Evolutionary conservation across 2,797 vertebrate species (phyloP).

Genomic region (Salarias fasciatus): DNA sequence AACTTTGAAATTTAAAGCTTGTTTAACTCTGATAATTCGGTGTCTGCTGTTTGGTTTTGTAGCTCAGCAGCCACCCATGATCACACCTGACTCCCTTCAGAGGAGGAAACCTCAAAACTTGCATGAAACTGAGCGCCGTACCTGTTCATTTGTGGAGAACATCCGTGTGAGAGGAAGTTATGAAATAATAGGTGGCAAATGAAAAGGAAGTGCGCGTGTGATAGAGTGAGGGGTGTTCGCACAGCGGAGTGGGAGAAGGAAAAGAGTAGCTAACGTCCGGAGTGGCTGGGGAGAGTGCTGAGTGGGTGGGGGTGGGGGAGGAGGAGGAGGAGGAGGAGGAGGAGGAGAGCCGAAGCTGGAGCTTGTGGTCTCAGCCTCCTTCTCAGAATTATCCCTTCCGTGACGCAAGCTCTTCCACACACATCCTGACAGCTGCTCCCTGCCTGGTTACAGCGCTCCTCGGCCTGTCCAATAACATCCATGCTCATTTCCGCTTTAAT

Average conservation of each 20-base stretch:
- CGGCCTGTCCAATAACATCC: conserved; percentile 75
- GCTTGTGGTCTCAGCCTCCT: conserved; percentile 74
- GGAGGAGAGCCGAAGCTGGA: conserved; percentile 63
- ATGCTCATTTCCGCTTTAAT: conserved; percentile 72
- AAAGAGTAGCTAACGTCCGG: conserved; percentile 65
- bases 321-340: conserved; percentile 59
- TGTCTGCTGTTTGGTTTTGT: no score
- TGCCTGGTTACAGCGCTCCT: conserved; percentile 75
- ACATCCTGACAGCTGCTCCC: conserved; percentile 85
- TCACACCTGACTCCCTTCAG: no score
- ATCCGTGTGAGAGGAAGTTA: conserved; percentile 16
- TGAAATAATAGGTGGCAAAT: conserved; percentile 30
- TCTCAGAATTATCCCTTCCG: conserved; percentile 76
- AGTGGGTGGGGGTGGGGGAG: conserved; percentile 76
- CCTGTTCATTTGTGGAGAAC: conserved; percentile 16
- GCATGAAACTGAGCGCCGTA: background rate
- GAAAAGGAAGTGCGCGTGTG: conserved; percentile 37
- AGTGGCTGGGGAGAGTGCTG: conserved; percentile 68
- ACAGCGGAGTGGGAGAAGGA: conserved; percentile 59
- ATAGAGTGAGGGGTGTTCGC: conserved; percentile 32
- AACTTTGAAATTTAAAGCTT: no score
- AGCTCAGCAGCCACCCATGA: no score
- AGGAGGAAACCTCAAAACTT: no score
- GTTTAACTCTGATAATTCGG: background rate
- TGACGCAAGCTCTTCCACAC: conserved; percentile 83